Evolutionary conservation across 2,888 invertebrate genomes (phyloP).

Genomic region (Dryobota labecula): DNA sequence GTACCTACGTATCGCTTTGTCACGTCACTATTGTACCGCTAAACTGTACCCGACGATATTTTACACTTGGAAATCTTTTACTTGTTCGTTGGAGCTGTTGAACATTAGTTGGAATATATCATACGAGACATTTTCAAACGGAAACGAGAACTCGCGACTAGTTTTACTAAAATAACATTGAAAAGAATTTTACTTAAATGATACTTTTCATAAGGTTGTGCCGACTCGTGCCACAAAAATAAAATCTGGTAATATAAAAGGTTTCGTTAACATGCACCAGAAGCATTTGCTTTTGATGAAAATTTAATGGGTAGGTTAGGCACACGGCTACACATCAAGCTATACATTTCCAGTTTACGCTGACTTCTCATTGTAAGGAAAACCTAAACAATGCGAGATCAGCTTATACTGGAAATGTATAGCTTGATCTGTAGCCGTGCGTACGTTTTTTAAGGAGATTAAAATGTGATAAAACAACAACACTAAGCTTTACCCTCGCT

Average conservation of each 20-base stretch:
- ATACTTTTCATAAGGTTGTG: constrained; percentile 4
- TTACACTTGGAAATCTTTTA: constrained; percentile 51
- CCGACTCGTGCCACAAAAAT: constrained; percentile 14
- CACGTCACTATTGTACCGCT: constrained; percentile 39
- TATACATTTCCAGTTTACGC: too few relatives aligned
- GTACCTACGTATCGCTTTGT: constrained; percentile 50
- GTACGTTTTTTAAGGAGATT: constrained; percentile 51
- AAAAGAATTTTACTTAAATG: constrained; percentile 9
- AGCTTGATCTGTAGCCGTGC: too few relatives aligned
- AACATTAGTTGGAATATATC: constrained; percentile 34
- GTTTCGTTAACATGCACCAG: constrained; percentile 26
- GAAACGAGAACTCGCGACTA: neutral
- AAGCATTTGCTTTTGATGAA: constrained; percentile 46
- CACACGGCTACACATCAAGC: too few relatives aligned
- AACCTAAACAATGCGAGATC: too few relatives aligned
- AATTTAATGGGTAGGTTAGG: constrained; percentile 38
- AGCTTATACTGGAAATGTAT: too few relatives aligned
- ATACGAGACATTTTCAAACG: constrained; percentile 25
- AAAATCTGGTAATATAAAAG: constrained; percentile 13
- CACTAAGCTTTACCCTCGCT: constrained; percentile 53
- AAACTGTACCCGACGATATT: constrained; percentile 51
- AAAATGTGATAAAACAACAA: constrained; percentile 52
- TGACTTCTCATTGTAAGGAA: too few relatives aligned
- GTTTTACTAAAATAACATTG: constrained; percentile 25
- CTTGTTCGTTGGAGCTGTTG: constrained; percentile 36